Conservation (phyloP, 2,113 vertebrate genomes). For the Cephalopholis sonnerati region DNA sequence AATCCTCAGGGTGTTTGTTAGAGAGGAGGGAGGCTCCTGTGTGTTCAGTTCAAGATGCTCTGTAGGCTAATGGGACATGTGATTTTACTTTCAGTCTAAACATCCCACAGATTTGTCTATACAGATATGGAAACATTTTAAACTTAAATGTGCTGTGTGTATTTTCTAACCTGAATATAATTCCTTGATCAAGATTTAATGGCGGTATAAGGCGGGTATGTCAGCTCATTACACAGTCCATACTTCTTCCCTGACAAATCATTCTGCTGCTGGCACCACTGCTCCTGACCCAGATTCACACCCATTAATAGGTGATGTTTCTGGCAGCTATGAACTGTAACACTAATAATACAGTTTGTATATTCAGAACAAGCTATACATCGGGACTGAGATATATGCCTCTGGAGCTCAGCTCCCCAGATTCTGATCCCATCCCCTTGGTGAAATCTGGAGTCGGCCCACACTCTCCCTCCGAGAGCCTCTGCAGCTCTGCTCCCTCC, state of each 20-base stretch:
- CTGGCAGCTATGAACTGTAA: neutral
- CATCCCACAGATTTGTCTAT: neutral
- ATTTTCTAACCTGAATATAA: neutral
- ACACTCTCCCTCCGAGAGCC: neutral
- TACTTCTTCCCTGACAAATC: constrained; percentile 17
- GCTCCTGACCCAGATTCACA: constrained; percentile 49
- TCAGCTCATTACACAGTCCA: constrained; percentile 5
- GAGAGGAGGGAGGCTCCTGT: neutral
- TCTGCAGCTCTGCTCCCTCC: neutral
- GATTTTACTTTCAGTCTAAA: neutral
- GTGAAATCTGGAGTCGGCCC: constrained; percentile 24
- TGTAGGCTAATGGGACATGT: neutral
- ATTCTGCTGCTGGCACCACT: constrained; percentile 4
- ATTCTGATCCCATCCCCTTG: constrained; percentile 35
- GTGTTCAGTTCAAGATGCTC: too few species aligned
- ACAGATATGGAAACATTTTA: neutral
- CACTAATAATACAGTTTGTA: constrained; percentile 41
- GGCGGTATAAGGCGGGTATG: neutral
- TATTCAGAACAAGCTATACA: constrained; percentile 1
- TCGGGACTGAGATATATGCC: constrained; percentile 15
- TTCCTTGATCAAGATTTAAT: constrained; percentile 3
- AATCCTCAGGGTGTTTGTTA: neutral
- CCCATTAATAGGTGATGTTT: constrained; percentile 17
- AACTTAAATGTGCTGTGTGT: neutral
- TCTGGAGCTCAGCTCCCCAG: constrained; percentile 16